Evolutionary conservation across 2,113 vertebrate species (phyloP), one percentile per base, ranked within the genome.

Genomic region (Eulemur macaco): DNA sequence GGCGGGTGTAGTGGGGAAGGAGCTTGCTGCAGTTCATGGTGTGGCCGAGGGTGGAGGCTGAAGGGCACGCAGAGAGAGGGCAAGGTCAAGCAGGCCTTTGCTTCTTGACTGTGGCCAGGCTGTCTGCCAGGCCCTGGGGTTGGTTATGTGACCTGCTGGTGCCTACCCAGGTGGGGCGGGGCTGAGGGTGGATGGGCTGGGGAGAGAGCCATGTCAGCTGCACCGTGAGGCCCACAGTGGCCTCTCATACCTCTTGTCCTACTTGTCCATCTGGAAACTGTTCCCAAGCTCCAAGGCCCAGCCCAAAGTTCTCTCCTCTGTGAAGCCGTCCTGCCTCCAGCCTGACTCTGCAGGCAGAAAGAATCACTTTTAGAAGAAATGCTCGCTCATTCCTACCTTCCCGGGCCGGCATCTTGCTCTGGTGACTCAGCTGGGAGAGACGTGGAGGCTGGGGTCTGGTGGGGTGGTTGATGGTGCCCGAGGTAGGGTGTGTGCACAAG

Each of bases 221-320:
- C 34, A 18, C 18, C 12, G 4, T 0, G 1, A 31, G 63, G 31
- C 39, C 50, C 45, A 17, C 7, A 18, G 5, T 0, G 9, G n/a
- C 42, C 71, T n/a, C 13, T 15, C 89, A 20, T 20, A 3, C 15
- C 47, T 45, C 29, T 47, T n/a, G 10, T 29, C 34, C 6, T 54
- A 2, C 50, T 82, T 20, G 31, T 76, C n/a, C 21, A 6, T 8
- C 47, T 37, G 68, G 31, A 66, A 56, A 69, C 58, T n/a, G 1
- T n/a, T 2, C n/a, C 4, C 11, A 29, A 39, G 47, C 68, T 45
- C 45, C 20, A 34, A 52, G 64, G 13, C 34, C 52, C 11, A 10
- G 29, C 34, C 18, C 0, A 0, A 1, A 0, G 15, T 31, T 18
- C 2, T 27, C 27, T 7, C 25, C 37, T 89, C 39, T 23, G 20